Evolutionary conservation across 2,888 invertebrate species (phyloP).

Genomic region (Andricus curvator): DNA sequence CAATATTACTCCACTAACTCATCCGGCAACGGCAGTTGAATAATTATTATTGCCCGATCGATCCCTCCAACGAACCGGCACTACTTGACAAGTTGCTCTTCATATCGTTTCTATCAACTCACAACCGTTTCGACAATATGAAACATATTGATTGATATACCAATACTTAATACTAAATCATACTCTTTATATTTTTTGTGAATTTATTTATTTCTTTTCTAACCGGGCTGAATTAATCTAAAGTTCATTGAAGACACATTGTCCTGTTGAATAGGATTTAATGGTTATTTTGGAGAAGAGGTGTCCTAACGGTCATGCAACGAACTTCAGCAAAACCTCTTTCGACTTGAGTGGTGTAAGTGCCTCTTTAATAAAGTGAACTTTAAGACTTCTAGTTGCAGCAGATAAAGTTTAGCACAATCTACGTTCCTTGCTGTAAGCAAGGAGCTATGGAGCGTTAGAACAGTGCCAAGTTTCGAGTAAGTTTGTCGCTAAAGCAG

Average conservation of each 20-base stretch:
- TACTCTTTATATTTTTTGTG: not conserved
- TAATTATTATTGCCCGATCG: slow-evolving; percentile 32
- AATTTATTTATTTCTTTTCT: not conserved
- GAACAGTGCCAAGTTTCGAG: slow-evolving; percentile 65
- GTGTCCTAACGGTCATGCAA: slow-evolving; percentile 1
- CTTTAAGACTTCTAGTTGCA: slow-evolving; percentile 67
- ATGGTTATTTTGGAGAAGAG: slow-evolving; percentile 58
- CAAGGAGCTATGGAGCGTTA: slow-evolving; percentile 50
- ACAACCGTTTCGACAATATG: not conserved
- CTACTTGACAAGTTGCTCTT: slow-evolving; percentile 26
- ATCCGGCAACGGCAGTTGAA: slow-evolving; percentile 28
- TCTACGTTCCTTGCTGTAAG: slow-evolving; percentile 58
- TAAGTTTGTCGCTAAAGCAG: slow-evolving; percentile 60
- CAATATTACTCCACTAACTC: slow-evolving; percentile 43
- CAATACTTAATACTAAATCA: not conserved
- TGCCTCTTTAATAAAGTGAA: slow-evolving; percentile 71
- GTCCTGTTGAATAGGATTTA: slow-evolving; percentile 24
- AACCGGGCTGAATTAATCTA: too few species aligned
- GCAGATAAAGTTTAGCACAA: slow-evolving; percentile 69
- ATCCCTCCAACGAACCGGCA: slow-evolving; percentile 8
- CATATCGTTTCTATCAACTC: not conserved
- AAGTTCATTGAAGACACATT: slow-evolving; percentile 15
- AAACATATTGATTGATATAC: not conserved
- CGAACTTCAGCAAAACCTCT: slow-evolving; percentile 17
- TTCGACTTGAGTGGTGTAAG: slow-evolving; percentile 29